Base-by-base conservation (phyloP, 2,797 vertebrate species). In the Yasuhikotakia modesta region DNA sequence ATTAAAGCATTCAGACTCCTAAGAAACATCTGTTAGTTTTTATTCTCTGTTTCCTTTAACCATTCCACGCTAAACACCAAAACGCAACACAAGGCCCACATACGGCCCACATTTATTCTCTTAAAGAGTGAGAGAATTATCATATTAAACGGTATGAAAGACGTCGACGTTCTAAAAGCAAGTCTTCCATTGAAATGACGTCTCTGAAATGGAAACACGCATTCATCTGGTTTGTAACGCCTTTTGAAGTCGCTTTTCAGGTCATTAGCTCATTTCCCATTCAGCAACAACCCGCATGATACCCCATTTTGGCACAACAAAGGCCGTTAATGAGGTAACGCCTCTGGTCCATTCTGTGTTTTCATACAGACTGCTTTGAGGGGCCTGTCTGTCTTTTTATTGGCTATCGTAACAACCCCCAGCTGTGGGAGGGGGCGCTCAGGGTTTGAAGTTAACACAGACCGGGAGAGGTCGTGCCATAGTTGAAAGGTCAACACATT, bases 401-500 rank as follows among this genome's bases (percentile, higher is more conserved):
- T 84, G 84, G 87, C 87, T 82, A 82, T 91, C 91, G 89, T 95
- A 87, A 89, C 88, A 86, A 84, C 87, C 90, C 92, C 93, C 94
- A 95, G 93, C 94, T 95, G 94, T 92, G 91, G 88, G 92, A 91
- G 91, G 92, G 93, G 88, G 87, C 74, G 61, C 84, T 87, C 86
- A 0, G 89, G 86, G 76, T 82, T 87, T 90, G 87, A 90, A 80
- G 81, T 91, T 92, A 93, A 85, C 84, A 91, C 83, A 90, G 90
- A 90, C 86, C 70, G 58, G 64, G 61, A 87, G 85, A 88, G 82
- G 89, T 92, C 90, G 91, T 89, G 91, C 87, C 78, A 93, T 88
- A 92, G 94, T 92, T 94, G 93, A 93, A 86, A 93, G 94, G 92
- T 93, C 93, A 86, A 73, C 45, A 86, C 86, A 94, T 95, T 95